Evolutionary conservation across 2,797 vertebrate genomes (phyloP), one percentile per base, ranked within the genome.

Genomic region (Mallotus villosus): DNA sequence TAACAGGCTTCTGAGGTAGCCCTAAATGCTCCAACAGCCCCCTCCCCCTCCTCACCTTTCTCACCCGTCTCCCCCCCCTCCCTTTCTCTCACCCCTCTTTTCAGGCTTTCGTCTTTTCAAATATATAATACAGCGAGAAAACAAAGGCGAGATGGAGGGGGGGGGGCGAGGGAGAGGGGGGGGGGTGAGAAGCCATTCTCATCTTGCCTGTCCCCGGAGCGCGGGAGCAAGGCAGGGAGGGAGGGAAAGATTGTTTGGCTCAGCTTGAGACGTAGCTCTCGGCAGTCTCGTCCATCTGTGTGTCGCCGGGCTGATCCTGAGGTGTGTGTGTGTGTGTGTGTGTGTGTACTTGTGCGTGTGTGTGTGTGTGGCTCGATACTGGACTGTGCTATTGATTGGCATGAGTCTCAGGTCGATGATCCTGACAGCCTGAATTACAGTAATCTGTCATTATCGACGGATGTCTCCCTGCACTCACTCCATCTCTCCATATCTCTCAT

Each of bases 401-500:
- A 93, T 94, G 93, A 95, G 94, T 93, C 93, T 94, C 92, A 95
- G 94, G 95, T 98, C 95, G 94, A 98, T 98, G 93, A 87, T 93
- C 92, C 94, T 97, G 94, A 96, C 95, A 97, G 95, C 92, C 94
- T 95, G 95, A 98, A 97, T 98, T 97, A 97, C 95, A 96, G 97
- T 97, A 95, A 98, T 98, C 96, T 97, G 95, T 97, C 95, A 96
- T 96, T 97, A 97, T 98, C 96, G 96, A 98, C 95, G 92, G 90
- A 91, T 91, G 84, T 92, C 93, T 94, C 93, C 91, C 88, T 78
- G 22, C 25, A 46, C 59, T 55, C 51, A 58, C 53, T 11, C 21
- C 5, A 8, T 29, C 53, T 27, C 55, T 32, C 88, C 83, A 76
- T 89, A 83, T 89, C 71, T 82, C 83, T 88, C 89, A 29, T 86